These are phyloP conservation scores for Cinara cedri DNA, from an alignment of 2,888 invertebrate genomes.

Conservation along the genomic window DNA sequence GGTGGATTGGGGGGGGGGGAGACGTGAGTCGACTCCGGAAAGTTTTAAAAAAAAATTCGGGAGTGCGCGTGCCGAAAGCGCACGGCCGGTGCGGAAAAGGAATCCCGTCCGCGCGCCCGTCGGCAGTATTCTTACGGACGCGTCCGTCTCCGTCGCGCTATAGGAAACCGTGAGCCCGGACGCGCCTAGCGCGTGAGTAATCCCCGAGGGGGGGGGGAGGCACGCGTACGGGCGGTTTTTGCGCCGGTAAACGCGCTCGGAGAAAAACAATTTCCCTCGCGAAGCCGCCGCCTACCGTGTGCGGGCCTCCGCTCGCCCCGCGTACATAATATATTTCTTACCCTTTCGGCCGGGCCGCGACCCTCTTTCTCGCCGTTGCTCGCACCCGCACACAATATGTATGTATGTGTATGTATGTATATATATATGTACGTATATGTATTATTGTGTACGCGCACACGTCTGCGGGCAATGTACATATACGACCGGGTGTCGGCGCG, in stretches of 20 bases:
- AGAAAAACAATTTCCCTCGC: constrained; percentile 25
- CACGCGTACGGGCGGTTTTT: constrained; percentile 10
- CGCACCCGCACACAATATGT: background rate
- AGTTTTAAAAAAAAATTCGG: no score
- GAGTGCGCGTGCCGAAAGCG: no score
- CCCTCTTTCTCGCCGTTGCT: background rate
- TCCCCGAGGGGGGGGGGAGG: no score
- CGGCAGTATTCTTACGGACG: no score
- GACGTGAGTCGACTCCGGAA: no score
- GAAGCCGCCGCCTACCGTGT: background rate
- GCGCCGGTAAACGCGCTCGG: constrained; percentile 7
- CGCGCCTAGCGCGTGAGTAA: no score
- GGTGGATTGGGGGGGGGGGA: no score
- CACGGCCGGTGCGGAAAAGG: no score
- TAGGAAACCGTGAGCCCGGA: no score
- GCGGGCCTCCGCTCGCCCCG: no score
- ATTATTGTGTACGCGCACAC: background rate
- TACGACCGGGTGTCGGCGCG: background rate
- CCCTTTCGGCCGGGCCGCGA: constrained; percentile 1
- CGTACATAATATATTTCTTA: background rate
- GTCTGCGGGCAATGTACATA: background rate
- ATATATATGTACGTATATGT: background rate
- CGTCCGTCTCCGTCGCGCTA: no score
- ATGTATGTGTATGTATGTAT: background rate
- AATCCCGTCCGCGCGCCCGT: no score